A percentile compares a stretch with the other conserved stretches of the same genome.
Conservation (phyloP, 2,797 vertebrate genomes). For the Jordanella pulchra region DNA sequence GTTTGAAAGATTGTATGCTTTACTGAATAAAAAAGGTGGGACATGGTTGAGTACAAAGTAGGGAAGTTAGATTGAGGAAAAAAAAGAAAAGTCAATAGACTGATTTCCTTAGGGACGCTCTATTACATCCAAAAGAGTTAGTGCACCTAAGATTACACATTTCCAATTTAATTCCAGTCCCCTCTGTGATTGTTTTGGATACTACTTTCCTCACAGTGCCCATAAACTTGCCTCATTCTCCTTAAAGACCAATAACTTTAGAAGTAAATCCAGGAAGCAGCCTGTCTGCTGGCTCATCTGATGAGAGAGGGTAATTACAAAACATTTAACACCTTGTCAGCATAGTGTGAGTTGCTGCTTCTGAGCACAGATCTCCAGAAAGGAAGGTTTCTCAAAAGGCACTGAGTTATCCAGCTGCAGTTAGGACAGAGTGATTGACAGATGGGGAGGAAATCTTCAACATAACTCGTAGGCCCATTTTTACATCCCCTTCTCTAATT, state of each 20-base stretch:
- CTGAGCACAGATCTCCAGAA: conserved; percentile 30
- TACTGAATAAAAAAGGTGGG: conserved; percentile 20
- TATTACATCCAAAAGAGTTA: conserved; percentile 54
- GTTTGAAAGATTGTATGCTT: conserved; percentile 18
- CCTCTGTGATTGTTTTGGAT: conserved; percentile 69
- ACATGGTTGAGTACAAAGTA: conserved; percentile 5
- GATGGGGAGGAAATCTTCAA: conserved; percentile 10
- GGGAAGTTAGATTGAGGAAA: conserved; percentile 13
- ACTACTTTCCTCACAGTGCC: conserved; percentile 51
- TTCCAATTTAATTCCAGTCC: conserved; percentile 75
- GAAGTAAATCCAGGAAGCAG: conserved; percentile 32
- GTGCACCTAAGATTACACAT: conserved; percentile 78
- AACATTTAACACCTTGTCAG: conserved; percentile 60
- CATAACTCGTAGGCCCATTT: conserved; percentile 9
- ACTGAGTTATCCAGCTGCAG: conserved; percentile 7
- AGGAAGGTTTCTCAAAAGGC: conserved; percentile 23
- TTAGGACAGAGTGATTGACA: conserved; percentile 29
- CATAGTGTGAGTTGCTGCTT: conserved; percentile 1
- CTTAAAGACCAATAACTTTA: conserved; percentile 72
- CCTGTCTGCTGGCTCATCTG: conserved; percentile 28
- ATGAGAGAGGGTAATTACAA: conserved; percentile 63
- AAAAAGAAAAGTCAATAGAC: conserved; percentile 43
- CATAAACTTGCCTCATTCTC: conserved; percentile 67
- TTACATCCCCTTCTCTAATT: conserved; percentile 39
- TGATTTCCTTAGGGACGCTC: conserved; percentile 69